Conservation (phyloP, 2,888 invertebrate genomes). For the Drosophila limbata region DNA sequence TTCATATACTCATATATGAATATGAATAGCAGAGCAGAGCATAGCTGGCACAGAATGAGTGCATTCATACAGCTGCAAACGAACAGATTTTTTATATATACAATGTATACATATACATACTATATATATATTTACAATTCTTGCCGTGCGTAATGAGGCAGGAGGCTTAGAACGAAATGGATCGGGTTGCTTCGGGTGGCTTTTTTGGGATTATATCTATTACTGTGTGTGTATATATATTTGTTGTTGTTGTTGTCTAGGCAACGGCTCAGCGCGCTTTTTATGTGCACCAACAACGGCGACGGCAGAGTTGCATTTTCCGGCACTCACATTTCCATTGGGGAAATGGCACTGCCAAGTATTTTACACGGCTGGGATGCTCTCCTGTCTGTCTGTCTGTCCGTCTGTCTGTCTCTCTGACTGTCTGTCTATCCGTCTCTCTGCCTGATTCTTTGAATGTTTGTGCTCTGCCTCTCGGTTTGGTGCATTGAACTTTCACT, state of each 20-base stretch:
- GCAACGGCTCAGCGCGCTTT: conserved; percentile 59
- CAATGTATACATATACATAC: neutral
- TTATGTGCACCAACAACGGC: conserved; percentile 37
- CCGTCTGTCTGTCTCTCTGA: conserved; percentile 9
- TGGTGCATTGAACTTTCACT: conserved; percentile 58
- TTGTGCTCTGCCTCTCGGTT: conserved; percentile 35
- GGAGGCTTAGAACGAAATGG: conserved; percentile 49
- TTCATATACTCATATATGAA: conserved; percentile 52
- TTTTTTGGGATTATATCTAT: conserved; percentile 15
- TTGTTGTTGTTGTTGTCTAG: conserved; percentile 51
- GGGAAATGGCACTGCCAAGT: conserved; percentile 55
- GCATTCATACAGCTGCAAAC: conserved; percentile 20
- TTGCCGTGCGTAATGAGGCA: conserved; percentile 58
- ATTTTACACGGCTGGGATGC: conserved; percentile 57
- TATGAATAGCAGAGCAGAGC: conserved; percentile 28
- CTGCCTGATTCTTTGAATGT: conserved; percentile 2
- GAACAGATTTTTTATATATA: conserved; percentile 1
- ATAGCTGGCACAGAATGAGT: conserved; percentile 29
- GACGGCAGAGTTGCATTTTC: conserved; percentile 65
- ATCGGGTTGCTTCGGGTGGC: conserved; percentile 27
- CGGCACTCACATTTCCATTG: conserved; percentile 64
- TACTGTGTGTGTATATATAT: conserved; percentile 5
- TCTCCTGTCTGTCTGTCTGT: conserved; percentile 1
- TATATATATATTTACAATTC: conserved; percentile 42
- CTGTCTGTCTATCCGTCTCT: conserved; percentile 4